Evolutionary conservation across 2,113 vertebrate genomes (phyloP), one percentile per base, ranked within the genome.

Genomic region (Mus spicilegus): DNA sequence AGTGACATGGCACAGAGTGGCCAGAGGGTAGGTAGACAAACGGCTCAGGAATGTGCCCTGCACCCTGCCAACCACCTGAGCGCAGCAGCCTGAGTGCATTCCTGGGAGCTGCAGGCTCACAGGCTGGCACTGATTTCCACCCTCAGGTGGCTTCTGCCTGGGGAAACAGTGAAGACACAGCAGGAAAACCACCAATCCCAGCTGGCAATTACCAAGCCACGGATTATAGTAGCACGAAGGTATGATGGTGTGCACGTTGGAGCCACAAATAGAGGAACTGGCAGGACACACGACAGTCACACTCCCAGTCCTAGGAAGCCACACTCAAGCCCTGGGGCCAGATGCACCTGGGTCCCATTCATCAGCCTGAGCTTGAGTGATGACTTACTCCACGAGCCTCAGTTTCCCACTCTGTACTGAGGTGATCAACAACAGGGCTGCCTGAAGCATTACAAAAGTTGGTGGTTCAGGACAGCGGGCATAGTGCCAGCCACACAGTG

Each of bases 291-390:
- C 1, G 73, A 30, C 24, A 7, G 3, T 28, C 54, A 69, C 30
- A 39, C 7, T 49, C 73, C 33, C 12, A 61, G 42, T 63, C 63
- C 39, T 16, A 49, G 36, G 42, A 42, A 61, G 30, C 8, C 39
- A 1, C 0, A 20, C 6, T 1, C 0, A 0, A 1, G 1, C 7
- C 13, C 72, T n/a, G 46, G n/a, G 7, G 14, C 54, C 76, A 80
- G 26, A 87, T 39, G 72, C 26, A 54, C 76, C 63, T 46, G n/a
- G 54, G 12, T 69, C 49, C 17, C 36, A 30, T n/a, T 54, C 28
- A n/a, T 26, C 28, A 51, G 65, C 42, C 65, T n/a, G 77, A 26
- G 56, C 67, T 30, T 9, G 39, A 70, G 69, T 0, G 12, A 70
- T 14, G 77, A 49, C 46, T 51, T 78, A n/a, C 16, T 12, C 69